phyloP scores from a whole-genome alignment of 1,140 invertebrate genomes.

The Protaetia brevitarsis region DNA sequence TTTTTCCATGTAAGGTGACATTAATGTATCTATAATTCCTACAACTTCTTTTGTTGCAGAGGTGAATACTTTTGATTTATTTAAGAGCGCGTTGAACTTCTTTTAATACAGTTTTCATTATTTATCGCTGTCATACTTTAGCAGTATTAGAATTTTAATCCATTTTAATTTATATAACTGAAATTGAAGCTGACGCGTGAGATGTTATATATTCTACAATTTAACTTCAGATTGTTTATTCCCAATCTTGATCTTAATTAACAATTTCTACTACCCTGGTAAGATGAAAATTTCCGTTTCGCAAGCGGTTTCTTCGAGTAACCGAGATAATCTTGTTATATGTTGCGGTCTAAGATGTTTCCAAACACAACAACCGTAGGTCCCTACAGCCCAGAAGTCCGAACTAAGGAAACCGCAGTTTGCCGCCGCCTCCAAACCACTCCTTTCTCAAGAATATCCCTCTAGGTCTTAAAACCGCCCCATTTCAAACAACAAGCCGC shows the following conservation, averaged over 20 bases:
- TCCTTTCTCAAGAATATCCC: slow-evolving; percentile 14
- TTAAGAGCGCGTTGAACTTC: too few relatives aligned
- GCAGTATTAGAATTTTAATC: too few relatives aligned
- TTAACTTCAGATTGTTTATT: too few relatives aligned
- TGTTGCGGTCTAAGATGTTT: slow-evolving; percentile 8
- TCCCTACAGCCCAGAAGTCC: neutral
- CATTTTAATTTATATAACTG: too few relatives aligned
- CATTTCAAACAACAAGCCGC: neutral
- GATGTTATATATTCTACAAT: too few relatives aligned
- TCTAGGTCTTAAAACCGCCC: neutral
- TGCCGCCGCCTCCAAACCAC: slow-evolving; percentile 1
- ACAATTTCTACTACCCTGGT: neutral
- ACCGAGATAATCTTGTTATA: slow-evolving; percentile 4
- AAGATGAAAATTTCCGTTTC: neutral
- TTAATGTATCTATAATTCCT: too few relatives aligned
- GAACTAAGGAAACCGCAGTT: slow-evolving; percentile 10
- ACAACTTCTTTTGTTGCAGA: too few relatives aligned
- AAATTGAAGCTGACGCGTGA: too few relatives aligned
- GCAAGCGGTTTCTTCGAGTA: neutral
- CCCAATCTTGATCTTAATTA: slow-evolving; percentile 7
- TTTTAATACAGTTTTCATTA: too few relatives aligned
- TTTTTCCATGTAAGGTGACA: too few relatives aligned
- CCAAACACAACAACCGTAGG: slow-evolving; percentile 2
- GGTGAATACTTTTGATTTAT: too few relatives aligned
- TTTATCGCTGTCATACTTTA: too few relatives aligned